Evolutionary conservation across 1,140 invertebrate species (phyloP), one percentile per base, ranked within the genome.

Genomic region (Drosophila busckii): DNA sequence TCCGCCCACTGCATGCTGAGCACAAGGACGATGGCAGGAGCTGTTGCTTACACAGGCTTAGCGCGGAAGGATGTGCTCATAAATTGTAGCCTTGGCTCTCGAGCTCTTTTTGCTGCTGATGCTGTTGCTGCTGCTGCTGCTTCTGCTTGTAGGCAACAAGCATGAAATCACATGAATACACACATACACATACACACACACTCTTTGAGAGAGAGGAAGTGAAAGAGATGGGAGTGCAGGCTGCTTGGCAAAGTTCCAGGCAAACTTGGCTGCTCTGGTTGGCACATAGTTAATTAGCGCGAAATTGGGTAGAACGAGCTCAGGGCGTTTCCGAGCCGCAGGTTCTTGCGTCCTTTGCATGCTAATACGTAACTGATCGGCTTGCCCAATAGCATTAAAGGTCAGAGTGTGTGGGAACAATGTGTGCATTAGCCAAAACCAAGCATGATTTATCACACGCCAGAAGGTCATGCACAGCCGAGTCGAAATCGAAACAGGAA

Each of bases 241-340:
- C n/a, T n/a, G n/a, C 50, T 37, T 75, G 73, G 75, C 75, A 80
- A 82, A 82, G 65, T 80, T 80, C 68, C 73, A 80, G 56, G 10
- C 53, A 71, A 67, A 31, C 61, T 62, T 52, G 52, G 37, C 53
- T 50, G 45, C 55, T 54, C 45, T 67, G 56, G 58, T 64, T 78
- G 75, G 73, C 75, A 80, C 73, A 80, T 78, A 78, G 75, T 80
- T 80, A 80, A 80, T 80, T 80, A 80, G 73, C 75, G 73, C 63
- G 49, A 80, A 80, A 80, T 80, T 80, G 73, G 59, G 58, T n/a
- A 20, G 41, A 75, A 49, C 44, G 59, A 65, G 68, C 62, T 23
- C 23, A 31, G 8, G 38, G 55, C 48, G 6, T 12, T 9, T 12
- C 10, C 8, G 13, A 26, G 37, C 34, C 6, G n/a, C 26, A 4